Evolutionary conservation across 2,888 invertebrate genomes (phyloP).

Genomic region (Fragum whitleyi): DNA sequence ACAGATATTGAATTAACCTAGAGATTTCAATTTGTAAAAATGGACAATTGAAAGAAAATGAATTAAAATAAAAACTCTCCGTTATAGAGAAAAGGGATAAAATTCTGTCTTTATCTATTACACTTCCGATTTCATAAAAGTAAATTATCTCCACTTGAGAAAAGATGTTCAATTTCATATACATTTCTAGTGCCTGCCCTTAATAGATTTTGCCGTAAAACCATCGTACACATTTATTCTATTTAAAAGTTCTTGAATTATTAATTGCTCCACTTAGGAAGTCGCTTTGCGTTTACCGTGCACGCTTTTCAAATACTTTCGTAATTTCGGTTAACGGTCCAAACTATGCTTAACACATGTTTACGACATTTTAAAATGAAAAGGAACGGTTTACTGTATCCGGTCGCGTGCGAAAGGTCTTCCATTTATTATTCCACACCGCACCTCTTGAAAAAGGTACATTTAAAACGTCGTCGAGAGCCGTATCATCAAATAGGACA

Average conservation of each 20-base stretch:
- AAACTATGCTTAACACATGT: conserved; percentile 47
- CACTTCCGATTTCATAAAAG: conserved; percentile 61
- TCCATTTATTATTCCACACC: conserved; percentile 4
- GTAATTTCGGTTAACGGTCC: conserved; percentile 48
- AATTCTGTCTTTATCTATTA: conserved; percentile 41
- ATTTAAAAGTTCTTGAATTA: conserved; percentile 62
- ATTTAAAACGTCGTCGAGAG: not conserved
- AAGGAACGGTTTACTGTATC: conserved; percentile 46
- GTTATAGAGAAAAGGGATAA: not conserved
- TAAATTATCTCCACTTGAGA: conserved; percentile 57
- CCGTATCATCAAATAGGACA: too few relatives aligned
- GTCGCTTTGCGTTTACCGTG: conserved; percentile 51
- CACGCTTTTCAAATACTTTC: conserved; percentile 57
- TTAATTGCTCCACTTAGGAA: conserved; percentile 53
- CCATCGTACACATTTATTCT: conserved; percentile 52
- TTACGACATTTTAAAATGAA: conserved; percentile 49
- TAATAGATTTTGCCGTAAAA: conserved; percentile 29
- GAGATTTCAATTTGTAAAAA: too few relatives aligned
- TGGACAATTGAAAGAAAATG: too few relatives aligned
- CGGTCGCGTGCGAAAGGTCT: conserved; percentile 41
- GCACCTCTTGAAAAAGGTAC: not conserved
- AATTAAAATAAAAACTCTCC: too few relatives aligned
- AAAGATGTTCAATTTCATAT: conserved; percentile 53
- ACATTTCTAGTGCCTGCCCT: conserved; percentile 26
- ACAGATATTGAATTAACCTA: too few relatives aligned